phyloP scores from a whole-genome alignment of 2,888 invertebrate genomes.

The Phragmatobia fuliginosa region DNA sequence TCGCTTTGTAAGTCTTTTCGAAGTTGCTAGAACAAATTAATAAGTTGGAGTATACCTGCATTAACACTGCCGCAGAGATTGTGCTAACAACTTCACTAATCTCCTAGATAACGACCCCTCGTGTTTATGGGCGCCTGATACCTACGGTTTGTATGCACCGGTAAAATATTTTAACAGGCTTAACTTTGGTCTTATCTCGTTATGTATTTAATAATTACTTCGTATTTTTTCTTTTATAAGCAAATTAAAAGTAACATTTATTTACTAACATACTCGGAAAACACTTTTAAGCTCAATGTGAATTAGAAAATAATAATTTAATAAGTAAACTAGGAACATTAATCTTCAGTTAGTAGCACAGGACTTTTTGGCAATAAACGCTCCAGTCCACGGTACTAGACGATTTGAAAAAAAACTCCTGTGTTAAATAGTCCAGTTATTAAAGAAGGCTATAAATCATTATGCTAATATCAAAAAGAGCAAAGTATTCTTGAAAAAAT shows the following conservation, averaged over 20 bases:
- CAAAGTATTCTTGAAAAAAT: too few species aligned
- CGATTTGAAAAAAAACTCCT: too few species aligned
- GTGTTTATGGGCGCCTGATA: conserved; percentile 24
- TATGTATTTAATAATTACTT: not conserved
- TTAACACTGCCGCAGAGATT: conserved; percentile 15
- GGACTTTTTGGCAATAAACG: too few species aligned
- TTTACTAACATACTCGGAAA: not conserved
- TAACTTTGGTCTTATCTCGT: conserved; percentile 1
- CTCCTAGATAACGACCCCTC: conserved; percentile 22
- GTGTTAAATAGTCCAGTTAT: too few species aligned
- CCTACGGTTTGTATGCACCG: conserved; percentile 12
- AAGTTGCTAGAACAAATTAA: conserved; percentile 8
- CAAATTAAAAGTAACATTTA: not conserved
- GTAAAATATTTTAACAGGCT: conserved; percentile 15
- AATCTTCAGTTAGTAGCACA: too few species aligned
- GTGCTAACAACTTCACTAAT: conserved; percentile 22
- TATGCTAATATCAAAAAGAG: too few species aligned
- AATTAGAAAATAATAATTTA: not conserved
- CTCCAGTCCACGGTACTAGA: too few species aligned
- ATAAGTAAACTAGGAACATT: too few species aligned
- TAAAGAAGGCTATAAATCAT: too few species aligned
- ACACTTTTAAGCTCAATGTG: too few species aligned
- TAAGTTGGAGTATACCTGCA: conserved; percentile 9
- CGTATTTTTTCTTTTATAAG: not conserved
- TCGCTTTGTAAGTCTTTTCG: not conserved